phyloP scores from a whole-genome alignment of 1,140 invertebrate species.

The Philopotamus ludificatus region DNA sequence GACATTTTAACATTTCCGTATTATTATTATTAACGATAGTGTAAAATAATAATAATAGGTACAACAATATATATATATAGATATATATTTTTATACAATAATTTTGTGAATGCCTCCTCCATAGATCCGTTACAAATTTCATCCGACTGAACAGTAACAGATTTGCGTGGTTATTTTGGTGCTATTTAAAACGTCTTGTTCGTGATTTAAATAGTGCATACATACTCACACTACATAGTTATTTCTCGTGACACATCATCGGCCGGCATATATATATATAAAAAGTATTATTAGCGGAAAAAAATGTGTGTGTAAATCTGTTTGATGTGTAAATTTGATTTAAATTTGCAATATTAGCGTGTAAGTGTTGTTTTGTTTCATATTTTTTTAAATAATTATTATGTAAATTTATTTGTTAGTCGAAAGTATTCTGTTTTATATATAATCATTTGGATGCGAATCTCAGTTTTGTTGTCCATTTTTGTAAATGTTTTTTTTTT shows the following conservation, averaged over 20 bases:
- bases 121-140: background rate
- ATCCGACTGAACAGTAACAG: background rate
- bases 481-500: conserved; percentile 41
- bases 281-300: background rate
- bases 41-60: too few relatives aligned
- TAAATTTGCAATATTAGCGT: conserved; percentile 56
- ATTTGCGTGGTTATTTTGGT: background rate
- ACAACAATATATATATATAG: too few relatives aligned
- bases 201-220: background rate
- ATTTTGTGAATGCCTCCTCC: background rate
- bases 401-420: conserved; percentile 45
- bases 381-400: conserved; percentile 44
- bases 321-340: conserved; percentile 47
- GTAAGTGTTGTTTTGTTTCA: conserved; percentile 57
- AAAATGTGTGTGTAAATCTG: conserved; percentile 42
- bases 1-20: too few relatives aligned
- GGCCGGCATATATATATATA: too few relatives aligned
- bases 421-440: conserved; percentile 46
- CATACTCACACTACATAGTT: too few relatives aligned
- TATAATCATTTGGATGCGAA: conserved; percentile 47
- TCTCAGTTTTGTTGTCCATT: conserved; percentile 45
- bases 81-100: background rate
- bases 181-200: background rate
- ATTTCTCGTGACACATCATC: too few relatives aligned
- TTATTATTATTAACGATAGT: too few relatives aligned